Percentiles rank a stretch among this genome's conserved stretches.
phyloP scores from a whole-genome alignment of 2,888 invertebrate species.

The Cheilosia variabilis region DNA sequence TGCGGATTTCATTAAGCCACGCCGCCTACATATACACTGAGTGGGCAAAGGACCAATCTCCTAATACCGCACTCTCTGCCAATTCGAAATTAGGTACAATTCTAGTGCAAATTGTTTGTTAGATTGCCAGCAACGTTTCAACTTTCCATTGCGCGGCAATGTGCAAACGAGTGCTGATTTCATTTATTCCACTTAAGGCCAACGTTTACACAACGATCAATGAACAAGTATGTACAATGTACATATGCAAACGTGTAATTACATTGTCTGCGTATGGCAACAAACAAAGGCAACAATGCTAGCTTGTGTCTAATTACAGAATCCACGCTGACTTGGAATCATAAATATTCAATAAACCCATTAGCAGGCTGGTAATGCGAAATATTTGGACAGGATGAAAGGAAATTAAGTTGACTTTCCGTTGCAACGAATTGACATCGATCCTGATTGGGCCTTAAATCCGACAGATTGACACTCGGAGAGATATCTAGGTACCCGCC shows the following conservation, averaged over 20 bases:
- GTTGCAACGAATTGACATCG: neutral
- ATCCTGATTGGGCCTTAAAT: no score
- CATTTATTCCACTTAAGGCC: conserved; percentile 24
- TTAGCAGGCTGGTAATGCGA: conserved; percentile 64
- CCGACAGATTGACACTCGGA: no score
- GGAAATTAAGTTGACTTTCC: conserved; percentile 16
- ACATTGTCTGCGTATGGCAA: neutral
- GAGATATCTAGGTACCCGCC: no score
- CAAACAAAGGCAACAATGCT: conserved; percentile 33
- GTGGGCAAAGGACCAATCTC: neutral
- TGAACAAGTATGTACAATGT: conserved; percentile 4
- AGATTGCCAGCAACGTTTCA: conserved; percentile 61
- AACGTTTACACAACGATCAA: neutral
- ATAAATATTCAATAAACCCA: conserved; percentile 71
- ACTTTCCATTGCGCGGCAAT: conserved; percentile 27
- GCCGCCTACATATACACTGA: neutral
- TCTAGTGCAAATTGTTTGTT: conserved; percentile 73
- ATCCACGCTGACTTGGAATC: conserved; percentile 33
- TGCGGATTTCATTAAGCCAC: conserved; percentile 58
- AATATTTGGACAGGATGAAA: conserved; percentile 53
- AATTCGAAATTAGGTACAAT: conserved; percentile 52
- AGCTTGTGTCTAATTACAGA: conserved; percentile 44
- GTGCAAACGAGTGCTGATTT: conserved; percentile 23
- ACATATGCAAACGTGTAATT: conserved; percentile 1
- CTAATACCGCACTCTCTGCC: neutral